Conservation (phyloP, 2,888 invertebrate genomes). For the Stenodema calcarata region DNA sequence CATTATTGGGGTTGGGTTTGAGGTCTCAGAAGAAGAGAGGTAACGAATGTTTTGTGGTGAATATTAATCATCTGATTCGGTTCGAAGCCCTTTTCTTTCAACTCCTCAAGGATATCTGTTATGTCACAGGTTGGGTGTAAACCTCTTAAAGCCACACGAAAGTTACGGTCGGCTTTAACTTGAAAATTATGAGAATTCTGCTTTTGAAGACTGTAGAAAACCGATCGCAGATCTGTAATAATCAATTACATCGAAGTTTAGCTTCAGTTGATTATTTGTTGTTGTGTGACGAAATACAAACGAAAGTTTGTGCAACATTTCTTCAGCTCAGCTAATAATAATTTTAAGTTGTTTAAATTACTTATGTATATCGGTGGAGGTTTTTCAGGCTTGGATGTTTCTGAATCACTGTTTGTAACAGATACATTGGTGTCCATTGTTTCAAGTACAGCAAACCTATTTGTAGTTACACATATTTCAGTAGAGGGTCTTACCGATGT, state of each 20-base stretch:
- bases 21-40: not conserved
- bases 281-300: not conserved
- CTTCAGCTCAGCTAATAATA: not conserved
- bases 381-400: not conserved
- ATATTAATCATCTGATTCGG: not conserved
- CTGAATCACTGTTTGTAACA: not conserved
- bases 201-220: not conserved
- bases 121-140: not conserved
- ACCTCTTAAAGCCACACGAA: not conserved
- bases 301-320: not conserved
- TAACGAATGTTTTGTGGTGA: not conserved
- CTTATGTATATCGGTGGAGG: not conserved
- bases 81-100: not conserved
- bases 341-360: not conserved
- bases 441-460: not conserved
- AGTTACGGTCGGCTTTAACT: not conserved
- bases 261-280: not conserved
- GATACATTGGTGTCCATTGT: not conserved
- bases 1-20: not conserved
- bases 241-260: not conserved
- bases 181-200: not conserved
- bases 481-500: too few relatives aligned
- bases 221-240: not conserved
- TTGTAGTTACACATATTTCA: not conserved
- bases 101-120: not conserved